A percentile compares a stretch with the other conserved stretches of the same genome.
Evolutionary conservation across 2,888 invertebrate species (phyloP).

Genomic region (Xanthorhoe spadicearia): DNA sequence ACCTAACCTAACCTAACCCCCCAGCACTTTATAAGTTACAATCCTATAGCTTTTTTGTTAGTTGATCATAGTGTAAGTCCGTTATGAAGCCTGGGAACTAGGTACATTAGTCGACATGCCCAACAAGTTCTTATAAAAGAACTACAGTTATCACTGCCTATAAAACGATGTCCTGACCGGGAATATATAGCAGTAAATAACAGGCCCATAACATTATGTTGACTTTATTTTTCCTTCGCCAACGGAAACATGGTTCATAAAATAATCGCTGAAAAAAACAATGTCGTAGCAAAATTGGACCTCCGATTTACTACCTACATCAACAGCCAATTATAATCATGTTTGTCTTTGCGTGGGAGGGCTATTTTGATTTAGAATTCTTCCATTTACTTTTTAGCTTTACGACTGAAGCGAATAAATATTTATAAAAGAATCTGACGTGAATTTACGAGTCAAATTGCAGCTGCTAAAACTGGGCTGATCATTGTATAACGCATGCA

Average conservation of each 20-base stretch:
- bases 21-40: too few relatives aligned
- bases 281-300: not conserved
- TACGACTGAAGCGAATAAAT: not conserved
- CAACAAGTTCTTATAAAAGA: not conserved
- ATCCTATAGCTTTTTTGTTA: too few relatives aligned
- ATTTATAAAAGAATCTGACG: not conserved
- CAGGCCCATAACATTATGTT: constrained; percentile 8
- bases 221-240: constrained; percentile 3
- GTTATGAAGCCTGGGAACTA: not conserved
- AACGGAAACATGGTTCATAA: constrained; percentile 9
- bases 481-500: too few relatives aligned
- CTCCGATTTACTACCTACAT: not conserved
- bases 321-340: constrained; percentile 9
- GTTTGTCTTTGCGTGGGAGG: constrained; percentile 7
- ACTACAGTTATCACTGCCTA: constrained; percentile 13
- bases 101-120: not conserved
- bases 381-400: not conserved
- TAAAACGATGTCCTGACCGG: constrained; percentile 24
- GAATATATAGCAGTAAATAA: constrained; percentile 17
- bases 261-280: constrained; percentile 1
- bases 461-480: too few relatives aligned
- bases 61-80: too few relatives aligned
- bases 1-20: too few relatives aligned
- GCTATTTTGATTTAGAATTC: not conserved
- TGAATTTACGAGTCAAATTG: too few relatives aligned